Evolutionary conservation across 2,113 vertebrate genomes (phyloP), one percentile per base, ranked within the genome.

Genomic region (Nestor notabilis): DNA sequence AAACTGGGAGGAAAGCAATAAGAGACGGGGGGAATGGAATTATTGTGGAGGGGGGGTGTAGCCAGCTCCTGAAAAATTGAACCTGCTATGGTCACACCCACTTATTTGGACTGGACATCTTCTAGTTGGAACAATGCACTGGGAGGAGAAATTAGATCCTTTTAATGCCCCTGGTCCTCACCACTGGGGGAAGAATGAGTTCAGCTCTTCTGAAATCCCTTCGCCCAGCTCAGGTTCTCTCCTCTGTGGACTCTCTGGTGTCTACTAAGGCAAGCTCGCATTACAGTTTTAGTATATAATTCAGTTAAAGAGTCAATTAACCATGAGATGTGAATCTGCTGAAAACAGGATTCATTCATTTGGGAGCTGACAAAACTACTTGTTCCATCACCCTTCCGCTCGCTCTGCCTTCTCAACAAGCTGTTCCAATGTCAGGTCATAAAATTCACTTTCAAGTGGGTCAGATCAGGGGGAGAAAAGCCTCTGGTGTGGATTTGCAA

Each of bases 221-320:
- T 88, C 37, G 88, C 6, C 9, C 78, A 66, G 53, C 41, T 83
- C 37, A 81, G 23, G 16, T 55, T 87, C 70, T 71, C 56, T 83
- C 27, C 31, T 89, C 41, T 37, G 19, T 82, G 70, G 81, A 89
- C 41, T 89, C 72, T 87, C 52, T 87, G 33, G 41, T 94, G 71
- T 95, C 94, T 91, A 68, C 50, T 44, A 65, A 76, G n/a, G 74
- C 82, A 33, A 92, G 35, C 29, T 87, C 69, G 72, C 27, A 64
- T 82, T 76, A 68, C 39, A 76, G 56, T 53, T 39, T 85, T 49
- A 35, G 55, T 35, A 78, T 83, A 58, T 87, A 92, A 95, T 91
- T 95, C 76, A 74, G 53, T 95, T 94, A 95, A 52, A 94, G 60
- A 95, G 52, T 89, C 93, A 93, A 91, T 93, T 95, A 95, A 95